phyloP scores from a whole-genome alignment of 1,140 invertebrate species.

The Telenomus remus region DNA sequence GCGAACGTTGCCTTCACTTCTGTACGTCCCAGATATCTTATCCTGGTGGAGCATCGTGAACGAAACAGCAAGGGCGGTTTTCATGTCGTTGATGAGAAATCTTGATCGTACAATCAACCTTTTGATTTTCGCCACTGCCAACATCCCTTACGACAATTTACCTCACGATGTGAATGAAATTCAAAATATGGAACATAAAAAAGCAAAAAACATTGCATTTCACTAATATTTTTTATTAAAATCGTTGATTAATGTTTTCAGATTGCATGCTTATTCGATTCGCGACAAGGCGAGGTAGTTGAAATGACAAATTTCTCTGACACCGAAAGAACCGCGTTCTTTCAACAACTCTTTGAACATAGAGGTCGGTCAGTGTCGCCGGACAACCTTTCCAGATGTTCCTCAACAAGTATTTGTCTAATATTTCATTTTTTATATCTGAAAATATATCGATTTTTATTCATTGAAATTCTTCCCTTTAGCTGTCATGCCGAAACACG shows the following conservation, averaged over 20 bases:
- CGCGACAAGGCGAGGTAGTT: conserved; percentile 66
- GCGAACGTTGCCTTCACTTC: conserved; percentile 72
- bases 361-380: conserved; percentile 8
- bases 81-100: conserved; percentile 71
- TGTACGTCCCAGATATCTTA: conserved; percentile 75
- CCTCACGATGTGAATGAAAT: conserved; percentile 68
- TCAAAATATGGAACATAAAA: not conserved
- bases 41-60: conserved; percentile 76
- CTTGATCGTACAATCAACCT: conserved; percentile 74
- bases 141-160: conserved; percentile 62
- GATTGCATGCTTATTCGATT: conserved; percentile 64
- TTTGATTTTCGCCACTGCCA: conserved; percentile 72
- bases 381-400: conserved; percentile 61
- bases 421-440: not conserved
- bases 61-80: conserved; percentile 71
- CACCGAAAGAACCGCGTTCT: conserved; percentile 63
- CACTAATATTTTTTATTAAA: conserved; percentile 18
- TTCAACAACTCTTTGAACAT: conserved; percentile 66
- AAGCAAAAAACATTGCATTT: conserved; percentile 5
- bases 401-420: conserved; percentile 60
- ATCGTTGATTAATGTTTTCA: conserved; percentile 33
- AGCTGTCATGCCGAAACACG: not conserved
- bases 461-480: too few species aligned
- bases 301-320: conserved; percentile 60
- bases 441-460: conserved; percentile 4